Evolutionary conservation across 1,140 invertebrate species (phyloP), one percentile per base, ranked within the genome.

Genomic region (Drosophila repletoides): DNA sequence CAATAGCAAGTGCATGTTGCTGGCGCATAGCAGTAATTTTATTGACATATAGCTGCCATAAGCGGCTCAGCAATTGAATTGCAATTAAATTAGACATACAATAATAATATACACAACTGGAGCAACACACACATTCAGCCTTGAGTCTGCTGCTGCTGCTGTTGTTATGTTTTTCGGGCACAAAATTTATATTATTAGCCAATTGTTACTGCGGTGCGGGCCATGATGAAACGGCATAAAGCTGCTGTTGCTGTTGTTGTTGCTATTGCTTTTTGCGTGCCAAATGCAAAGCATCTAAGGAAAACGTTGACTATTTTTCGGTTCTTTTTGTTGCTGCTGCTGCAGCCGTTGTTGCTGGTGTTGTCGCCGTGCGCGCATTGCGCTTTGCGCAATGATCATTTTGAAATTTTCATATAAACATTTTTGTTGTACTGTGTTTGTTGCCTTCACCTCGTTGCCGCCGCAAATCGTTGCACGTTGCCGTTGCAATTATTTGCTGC

Each of bases 361-460:
- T 60, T 63, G 65, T 64, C 51, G 56, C 40, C 36, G 29, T 36
- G 41, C 19, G 38, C 46, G 31, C 40, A 73, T 73, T 83, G 79
- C 46, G 31, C 40, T 70, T 73, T 83, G 79, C 71, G 71, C 80
- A 84, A 84, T 84, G 77, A 83, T 79, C 79, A 84, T 84, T 84
- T 84, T 83, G 74, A 83, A n/a, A 83, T 83, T 83, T 83, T 83
- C 79, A 83, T 83, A 83, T 84, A 83, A 79, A 84, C 52, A 83
- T 73, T 80, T 24, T 48, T 48, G 29, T 65, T 74, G 56, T 55
- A 21, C 7, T 15, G 45, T 26, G 26, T 33, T 60, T 72, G 63
- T 73, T 77, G 80, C 79, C 79, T 84, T 84, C 79, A 84, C 79
- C 79, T 86, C 79, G 75, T 84, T 84, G 79, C 74, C 71, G 74